These are phyloP conservation scores for Chlorops oryzae DNA, from an alignment of 1,140 invertebrate genomes.

Conservation along the genomic window DNA sequence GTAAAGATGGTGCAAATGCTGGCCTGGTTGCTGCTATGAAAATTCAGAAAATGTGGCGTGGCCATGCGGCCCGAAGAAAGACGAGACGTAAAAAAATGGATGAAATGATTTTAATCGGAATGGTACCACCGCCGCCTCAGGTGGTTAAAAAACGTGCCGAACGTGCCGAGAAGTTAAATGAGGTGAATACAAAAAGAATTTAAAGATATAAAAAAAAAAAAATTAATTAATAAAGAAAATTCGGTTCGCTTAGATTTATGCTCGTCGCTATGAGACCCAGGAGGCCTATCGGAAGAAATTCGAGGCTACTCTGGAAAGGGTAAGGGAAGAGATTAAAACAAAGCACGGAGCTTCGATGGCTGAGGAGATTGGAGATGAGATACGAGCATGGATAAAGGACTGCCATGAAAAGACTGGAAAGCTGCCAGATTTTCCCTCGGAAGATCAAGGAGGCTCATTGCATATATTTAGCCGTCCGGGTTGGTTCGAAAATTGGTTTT, in stretches of 20 bases:
- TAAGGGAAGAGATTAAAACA: conserved; percentile 56
- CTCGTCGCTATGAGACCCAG: conserved; percentile 58
- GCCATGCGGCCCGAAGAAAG: conserved; percentile 64
- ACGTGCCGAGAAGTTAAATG: conserved; percentile 34
- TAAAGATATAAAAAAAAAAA: not conserved
- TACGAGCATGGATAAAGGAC: conserved; percentile 76
- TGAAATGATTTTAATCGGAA: conserved; percentile 83
- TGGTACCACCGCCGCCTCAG: conserved; percentile 52
- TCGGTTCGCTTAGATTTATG: conserved; percentile 46
- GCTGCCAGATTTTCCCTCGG: conserved; percentile 85
- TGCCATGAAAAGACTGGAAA: conserved; percentile 75
- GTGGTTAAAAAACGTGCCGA: conserved; percentile 36
- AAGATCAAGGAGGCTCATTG: conserved; percentile 79
- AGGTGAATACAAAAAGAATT: conserved; percentile 11
- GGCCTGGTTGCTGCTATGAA: conserved; percentile 62
- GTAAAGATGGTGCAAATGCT: conserved; percentile 50
- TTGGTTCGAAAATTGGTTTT: conserved; percentile 25
- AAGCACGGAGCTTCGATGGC: conserved; percentile 63
- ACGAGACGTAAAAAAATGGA: conserved; percentile 65
- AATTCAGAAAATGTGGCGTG: conserved; percentile 78
- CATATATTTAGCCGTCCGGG: conserved; percentile 72
- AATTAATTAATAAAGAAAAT: not conserved
- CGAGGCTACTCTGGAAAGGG: conserved; percentile 53
- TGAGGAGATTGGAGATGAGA: conserved; percentile 77
- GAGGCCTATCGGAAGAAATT: conserved; percentile 56